These are phyloP conservation scores for Serinus canaria DNA, from an alignment of 2,113 vertebrate species.

Conservation along the genomic window DNA sequence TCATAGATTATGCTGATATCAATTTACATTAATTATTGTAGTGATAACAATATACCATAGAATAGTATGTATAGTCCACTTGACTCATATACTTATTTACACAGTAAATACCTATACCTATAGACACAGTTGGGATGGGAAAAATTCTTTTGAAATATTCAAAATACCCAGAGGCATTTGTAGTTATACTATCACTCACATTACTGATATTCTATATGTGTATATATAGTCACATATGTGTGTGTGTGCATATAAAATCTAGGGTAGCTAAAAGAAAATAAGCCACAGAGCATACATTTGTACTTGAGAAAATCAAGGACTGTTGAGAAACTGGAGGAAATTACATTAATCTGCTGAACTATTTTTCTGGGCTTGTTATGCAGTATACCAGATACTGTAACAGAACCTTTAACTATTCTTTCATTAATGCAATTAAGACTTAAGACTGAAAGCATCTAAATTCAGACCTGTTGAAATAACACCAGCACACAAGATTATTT, in stretches of 20 bases:
- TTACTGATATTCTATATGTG: not conserved
- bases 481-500: not conserved
- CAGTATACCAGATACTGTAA: not conserved
- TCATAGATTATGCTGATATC: not conserved
- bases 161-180: not conserved
- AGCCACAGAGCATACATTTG: not conserved
- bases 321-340: not conserved
- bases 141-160: not conserved
- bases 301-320: not conserved
- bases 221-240: not conserved
- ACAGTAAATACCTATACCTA: not conserved
- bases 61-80: not conserved
- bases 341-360: not conserved
- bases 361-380: not conserved
- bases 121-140: not conserved
- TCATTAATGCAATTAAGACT: not conserved
- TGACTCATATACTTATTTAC: not conserved
- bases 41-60: not conserved
- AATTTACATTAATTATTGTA: not conserved
- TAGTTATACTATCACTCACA: not conserved
- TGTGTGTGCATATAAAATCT: no score
- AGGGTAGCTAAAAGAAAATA: not conserved
- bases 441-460: not conserved
- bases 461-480: not conserved
- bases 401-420: not conserved